A percentile compares a stretch with the other conserved stretches of the same genome.
These are phyloP conservation scores for Piaya cayana DNA, from an alignment of 2,113 vertebrate genomes.

Conservation along the genomic window DNA sequence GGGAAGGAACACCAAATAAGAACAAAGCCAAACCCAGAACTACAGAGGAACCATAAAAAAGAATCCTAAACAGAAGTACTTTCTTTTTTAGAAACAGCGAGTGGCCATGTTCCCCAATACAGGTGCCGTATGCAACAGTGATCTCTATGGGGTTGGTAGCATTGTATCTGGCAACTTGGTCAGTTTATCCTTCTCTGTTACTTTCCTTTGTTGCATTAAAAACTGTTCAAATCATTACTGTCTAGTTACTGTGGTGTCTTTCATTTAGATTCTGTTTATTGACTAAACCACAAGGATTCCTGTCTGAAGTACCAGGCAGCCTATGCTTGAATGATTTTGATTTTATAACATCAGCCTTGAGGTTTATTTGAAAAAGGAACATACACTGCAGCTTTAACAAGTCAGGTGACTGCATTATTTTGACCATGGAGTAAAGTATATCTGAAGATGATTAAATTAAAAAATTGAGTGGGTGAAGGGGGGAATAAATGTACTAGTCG, in stretches of 20 bases:
- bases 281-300: constrained; percentile 79
- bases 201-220: constrained; percentile 48
- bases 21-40: not conserved
- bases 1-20: not conserved
- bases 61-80: not conserved
- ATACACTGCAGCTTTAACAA: constrained; percentile 77
- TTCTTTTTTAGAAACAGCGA: not conserved
- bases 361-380: constrained; percentile 81
- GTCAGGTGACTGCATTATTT: constrained; percentile 78
- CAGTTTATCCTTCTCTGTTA: not conserved
- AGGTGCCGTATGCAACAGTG: not conserved
- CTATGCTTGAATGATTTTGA: constrained; percentile 79
- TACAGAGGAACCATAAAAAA: not conserved
- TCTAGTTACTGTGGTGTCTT: constrained; percentile 78
- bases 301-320: constrained; percentile 77
- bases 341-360: constrained; percentile 79
- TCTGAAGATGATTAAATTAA: constrained; percentile 80
- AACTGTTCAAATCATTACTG: constrained; percentile 76
- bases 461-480: not conserved
- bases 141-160: constrained; percentile 37
- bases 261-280: constrained; percentile 81
- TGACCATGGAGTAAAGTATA: constrained; percentile 72
- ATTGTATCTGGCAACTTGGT: constrained; percentile 50
- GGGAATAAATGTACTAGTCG: constrained; percentile 82
- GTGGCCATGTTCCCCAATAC: constrained; percentile 31